phyloP scores from a whole-genome alignment of 2,888 invertebrate species.

The Pandemis corylana region DNA sequence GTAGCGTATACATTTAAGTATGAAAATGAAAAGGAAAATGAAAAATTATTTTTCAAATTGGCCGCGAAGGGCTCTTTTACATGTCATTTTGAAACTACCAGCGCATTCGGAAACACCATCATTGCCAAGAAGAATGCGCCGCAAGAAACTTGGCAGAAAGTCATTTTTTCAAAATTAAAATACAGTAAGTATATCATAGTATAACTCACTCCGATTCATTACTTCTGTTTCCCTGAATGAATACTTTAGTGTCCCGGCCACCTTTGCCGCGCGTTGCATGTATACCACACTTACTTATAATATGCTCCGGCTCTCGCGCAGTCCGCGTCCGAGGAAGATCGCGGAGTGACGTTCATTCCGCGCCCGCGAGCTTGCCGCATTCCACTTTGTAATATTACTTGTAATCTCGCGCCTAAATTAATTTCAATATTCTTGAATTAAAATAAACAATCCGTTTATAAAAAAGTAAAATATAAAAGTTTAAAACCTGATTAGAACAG shows the following conservation, averaged over 20 bases:
- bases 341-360: conserved; percentile 65
- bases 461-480: no score
- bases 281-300: neutral
- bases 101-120: no score
- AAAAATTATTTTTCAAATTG: no score
- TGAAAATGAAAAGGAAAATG: no score
- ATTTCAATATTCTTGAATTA: conserved; percentile 37
- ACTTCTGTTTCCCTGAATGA: neutral
- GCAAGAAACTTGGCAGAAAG: no score
- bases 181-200: no score
- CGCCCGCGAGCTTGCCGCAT: conserved; percentile 42
- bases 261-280: conserved; percentile 33
- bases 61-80: no score
- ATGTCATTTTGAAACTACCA: no score
- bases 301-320: conserved; percentile 48
- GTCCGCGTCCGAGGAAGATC: conserved; percentile 63
- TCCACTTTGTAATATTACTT: conserved; percentile 30
- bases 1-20: no score
- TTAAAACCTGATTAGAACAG: no score
- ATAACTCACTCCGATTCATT: neutral
- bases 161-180: no score
- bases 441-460: neutral
- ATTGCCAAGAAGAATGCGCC: no score
- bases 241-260: conserved; percentile 14
- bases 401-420: conserved; percentile 58